phyloP scores from a whole-genome alignment of 2,888 invertebrate species.

The Eupithecia subumbrata region DNA sequence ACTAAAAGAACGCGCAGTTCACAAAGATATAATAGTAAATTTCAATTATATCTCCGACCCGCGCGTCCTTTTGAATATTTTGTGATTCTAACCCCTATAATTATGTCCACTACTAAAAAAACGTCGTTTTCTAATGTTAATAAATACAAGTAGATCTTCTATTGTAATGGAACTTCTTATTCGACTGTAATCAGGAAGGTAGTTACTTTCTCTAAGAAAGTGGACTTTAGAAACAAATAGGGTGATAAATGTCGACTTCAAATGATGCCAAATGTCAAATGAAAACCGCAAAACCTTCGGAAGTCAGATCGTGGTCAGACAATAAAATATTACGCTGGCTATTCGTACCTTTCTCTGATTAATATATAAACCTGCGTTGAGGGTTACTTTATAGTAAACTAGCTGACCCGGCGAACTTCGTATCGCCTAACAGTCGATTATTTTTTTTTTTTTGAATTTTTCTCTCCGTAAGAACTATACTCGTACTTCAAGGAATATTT shows the following conservation, averaged over 20 bases:
- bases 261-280: constrained; percentile 13
- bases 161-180: background rate
- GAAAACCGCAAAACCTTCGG: constrained; percentile 16
- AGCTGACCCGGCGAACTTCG: too few species aligned
- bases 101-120: too few species aligned
- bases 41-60: too few species aligned
- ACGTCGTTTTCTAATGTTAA: background rate
- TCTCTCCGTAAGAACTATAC: too few species aligned
- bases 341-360: constrained; percentile 6
- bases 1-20: background rate
- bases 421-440: too few species aligned
- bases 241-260: constrained; percentile 9
- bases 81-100: too few species aligned
- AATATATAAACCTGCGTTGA: background rate
- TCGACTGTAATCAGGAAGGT: background rate
- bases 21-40: too few species aligned
- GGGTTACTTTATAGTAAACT: background rate
- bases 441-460: too few species aligned
- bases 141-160: background rate
- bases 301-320: constrained; percentile 10
- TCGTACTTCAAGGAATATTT: too few species aligned
- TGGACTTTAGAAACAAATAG: constrained; percentile 10
- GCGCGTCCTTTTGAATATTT: too few species aligned
- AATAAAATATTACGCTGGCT: constrained; percentile 11
- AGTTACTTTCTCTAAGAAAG: constrained; percentile 17